phyloP scores from a whole-genome alignment of 2,113 vertebrate genomes.

The Cyrtonyx montezumae region DNA sequence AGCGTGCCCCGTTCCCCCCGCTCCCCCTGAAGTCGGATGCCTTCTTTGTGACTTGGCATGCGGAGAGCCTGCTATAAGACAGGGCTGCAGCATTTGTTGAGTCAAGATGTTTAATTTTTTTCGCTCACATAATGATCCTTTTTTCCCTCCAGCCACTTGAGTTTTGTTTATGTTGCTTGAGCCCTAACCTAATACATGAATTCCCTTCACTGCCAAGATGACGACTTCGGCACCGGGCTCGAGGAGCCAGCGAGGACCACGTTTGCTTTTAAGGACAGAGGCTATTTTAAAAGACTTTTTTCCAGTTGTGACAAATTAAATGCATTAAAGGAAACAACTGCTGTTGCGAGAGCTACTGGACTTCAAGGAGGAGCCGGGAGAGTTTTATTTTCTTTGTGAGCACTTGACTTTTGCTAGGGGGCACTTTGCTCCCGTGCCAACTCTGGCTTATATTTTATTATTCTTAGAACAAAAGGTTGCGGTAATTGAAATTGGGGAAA shows the following conservation, averaged over 20 bases:
- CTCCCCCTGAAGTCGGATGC: slow-evolving; percentile 63
- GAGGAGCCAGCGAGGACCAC: background rate
- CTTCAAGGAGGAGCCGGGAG: background rate
- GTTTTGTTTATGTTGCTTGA: slow-evolving; percentile 79
- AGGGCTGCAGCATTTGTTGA: slow-evolving; percentile 66
- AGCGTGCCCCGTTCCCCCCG: slow-evolving; percentile 40
- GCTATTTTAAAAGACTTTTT: slow-evolving; percentile 15
- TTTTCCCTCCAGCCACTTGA: slow-evolving; percentile 79
- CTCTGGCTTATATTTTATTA: background rate
- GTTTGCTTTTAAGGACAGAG: background rate
- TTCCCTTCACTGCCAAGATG: slow-evolving; percentile 62
- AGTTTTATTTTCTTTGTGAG: background rate
- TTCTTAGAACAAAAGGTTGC: background rate
- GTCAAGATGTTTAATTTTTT: slow-evolving; percentile 74
- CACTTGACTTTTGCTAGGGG: slow-evolving; percentile 15
- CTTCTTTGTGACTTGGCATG: slow-evolving; percentile 70
- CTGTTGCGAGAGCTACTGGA: background rate
- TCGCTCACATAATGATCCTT: slow-evolving; percentile 79
- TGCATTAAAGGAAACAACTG: slow-evolving; percentile 18
- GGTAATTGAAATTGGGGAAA: background rate
- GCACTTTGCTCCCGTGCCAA: background rate
- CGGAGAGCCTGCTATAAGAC: slow-evolving; percentile 76
- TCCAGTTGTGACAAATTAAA: slow-evolving; percentile 33
- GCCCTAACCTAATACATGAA: slow-evolving; percentile 75
- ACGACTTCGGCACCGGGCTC: slow-evolving; percentile 31